Conservation (phyloP, 2,888 invertebrate species). For the Apantesis nais region DNA sequence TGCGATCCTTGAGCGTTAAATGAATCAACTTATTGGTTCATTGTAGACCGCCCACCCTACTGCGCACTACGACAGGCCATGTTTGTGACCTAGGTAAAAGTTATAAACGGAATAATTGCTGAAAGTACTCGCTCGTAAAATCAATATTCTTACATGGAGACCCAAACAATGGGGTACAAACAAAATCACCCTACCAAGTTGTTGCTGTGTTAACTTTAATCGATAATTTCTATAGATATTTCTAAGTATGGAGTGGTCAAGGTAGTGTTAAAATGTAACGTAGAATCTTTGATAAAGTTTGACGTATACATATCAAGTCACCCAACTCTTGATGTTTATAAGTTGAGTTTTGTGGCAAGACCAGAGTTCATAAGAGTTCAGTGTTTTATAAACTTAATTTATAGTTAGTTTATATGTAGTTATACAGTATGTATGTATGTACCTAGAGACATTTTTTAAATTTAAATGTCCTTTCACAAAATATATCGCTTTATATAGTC, state of each 20-base stretch:
- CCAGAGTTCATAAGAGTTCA: no score
- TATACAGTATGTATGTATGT: not conserved
- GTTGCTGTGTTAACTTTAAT: not conserved
- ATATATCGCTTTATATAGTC: no score
- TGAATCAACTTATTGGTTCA: slow-evolving; percentile 55
- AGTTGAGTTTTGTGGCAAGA: not conserved
- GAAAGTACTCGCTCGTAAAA: slow-evolving; percentile 52
- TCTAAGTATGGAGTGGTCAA: not conserved
- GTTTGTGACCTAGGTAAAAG: slow-evolving; percentile 44
- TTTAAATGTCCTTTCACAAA: no score
- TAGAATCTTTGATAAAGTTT: no score
- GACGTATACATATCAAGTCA: no score
- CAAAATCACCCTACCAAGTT: slow-evolving; percentile 25
- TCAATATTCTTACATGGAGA: slow-evolving; percentile 56
- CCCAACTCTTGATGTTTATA: no score
- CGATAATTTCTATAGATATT: not conserved
- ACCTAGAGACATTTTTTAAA: not conserved
- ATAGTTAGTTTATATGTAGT: no score
- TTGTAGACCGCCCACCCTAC: slow-evolving; percentile 68
- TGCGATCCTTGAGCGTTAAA: slow-evolving; percentile 68
- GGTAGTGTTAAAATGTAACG: not conserved
- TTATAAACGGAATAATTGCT: slow-evolving; percentile 51
- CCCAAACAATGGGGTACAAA: slow-evolving; percentile 38
- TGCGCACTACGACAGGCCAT: slow-evolving; percentile 53
- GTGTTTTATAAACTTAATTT: not conserved